phyloP scores from a whole-genome alignment of 2,113 vertebrate species.

The Callipepla squamata region DNA sequence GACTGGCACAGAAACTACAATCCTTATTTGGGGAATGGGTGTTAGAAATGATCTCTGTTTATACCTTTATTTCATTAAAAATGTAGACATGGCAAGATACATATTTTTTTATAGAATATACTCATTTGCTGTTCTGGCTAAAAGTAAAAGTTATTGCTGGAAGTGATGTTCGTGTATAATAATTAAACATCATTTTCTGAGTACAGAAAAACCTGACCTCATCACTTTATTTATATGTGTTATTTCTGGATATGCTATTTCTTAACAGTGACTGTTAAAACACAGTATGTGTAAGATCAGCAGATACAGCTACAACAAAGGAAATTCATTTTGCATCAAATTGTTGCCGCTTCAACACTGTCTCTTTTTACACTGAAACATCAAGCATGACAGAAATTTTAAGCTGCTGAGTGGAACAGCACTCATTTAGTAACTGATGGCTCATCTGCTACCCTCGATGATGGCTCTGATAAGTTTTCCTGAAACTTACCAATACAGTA shows the following conservation, averaged over 20 bases:
- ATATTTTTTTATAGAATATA: neutral
- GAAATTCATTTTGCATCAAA: neutral
- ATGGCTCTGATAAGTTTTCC: neutral
- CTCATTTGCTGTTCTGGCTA: neutral
- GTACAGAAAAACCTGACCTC: conserved; percentile 1
- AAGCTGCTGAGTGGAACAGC: neutral
- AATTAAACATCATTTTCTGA: conserved; percentile 44
- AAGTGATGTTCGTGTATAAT: conserved; percentile 45
- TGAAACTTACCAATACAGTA: neutral
- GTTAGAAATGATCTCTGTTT: conserved; percentile 48
- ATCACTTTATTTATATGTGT: conserved; percentile 32
- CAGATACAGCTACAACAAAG: neutral
- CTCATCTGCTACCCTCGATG: neutral
- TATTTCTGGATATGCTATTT: neutral
- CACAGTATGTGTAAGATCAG: neutral
- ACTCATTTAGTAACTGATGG: neutral
- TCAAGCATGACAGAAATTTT: neutral
- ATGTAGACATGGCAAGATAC: neutral
- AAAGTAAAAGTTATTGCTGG: neutral
- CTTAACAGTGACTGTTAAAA: conserved; percentile 1
- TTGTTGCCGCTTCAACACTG: neutral
- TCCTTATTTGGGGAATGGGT: conserved; percentile 47
- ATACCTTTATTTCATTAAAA: conserved; percentile 56
- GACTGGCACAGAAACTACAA: neutral
- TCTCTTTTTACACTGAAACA: neutral